Conservation (phyloP, 2,113 vertebrate genomes). For the Istiophorus platypterus region DNA sequence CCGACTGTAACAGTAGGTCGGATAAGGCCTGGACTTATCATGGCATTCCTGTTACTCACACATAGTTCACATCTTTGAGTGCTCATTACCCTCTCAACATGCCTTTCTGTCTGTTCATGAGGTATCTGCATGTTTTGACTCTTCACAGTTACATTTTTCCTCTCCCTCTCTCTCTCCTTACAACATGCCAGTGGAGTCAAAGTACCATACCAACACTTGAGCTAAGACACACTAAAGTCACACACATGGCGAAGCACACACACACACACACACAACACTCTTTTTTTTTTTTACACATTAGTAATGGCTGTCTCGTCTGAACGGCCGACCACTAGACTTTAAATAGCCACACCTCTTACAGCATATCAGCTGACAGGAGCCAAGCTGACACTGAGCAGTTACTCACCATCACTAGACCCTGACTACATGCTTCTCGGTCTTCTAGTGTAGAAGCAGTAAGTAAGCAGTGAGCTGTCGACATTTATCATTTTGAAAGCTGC, state of each 20-base stretch:
- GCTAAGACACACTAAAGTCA: conserved; percentile 34
- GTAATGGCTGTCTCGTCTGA: conserved; percentile 11
- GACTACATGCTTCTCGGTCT: conserved; percentile 7
- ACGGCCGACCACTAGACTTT: conserved; percentile 36
- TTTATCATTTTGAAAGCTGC: neutral
- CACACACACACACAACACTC: neutral
- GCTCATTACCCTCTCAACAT: conserved; percentile 51
- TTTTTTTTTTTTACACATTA: conserved; percentile 8
- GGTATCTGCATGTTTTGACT: conserved; percentile 14
- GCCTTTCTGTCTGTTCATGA: conserved; percentile 48
- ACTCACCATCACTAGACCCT: conserved; percentile 26
- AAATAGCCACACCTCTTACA: conserved; percentile 57
- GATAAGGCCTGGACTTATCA: conserved; percentile 23
- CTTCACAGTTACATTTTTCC: conserved; percentile 16
- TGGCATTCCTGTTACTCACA: conserved; percentile 21
- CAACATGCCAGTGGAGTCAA: conserved; percentile 60
- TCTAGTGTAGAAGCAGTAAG: neutral
- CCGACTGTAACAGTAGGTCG: neutral
- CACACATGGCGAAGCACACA: conserved; percentile 31
- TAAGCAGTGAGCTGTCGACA: neutral
- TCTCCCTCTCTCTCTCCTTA: conserved; percentile 20
- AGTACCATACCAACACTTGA: conserved; percentile 54
- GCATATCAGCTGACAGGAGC: conserved; percentile 58
- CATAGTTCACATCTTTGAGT: conserved; percentile 33
- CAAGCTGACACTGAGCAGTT: conserved; percentile 27